phyloP scores from a whole-genome alignment of 2,888 invertebrate species.

The Apamea monoglypha region DNA sequence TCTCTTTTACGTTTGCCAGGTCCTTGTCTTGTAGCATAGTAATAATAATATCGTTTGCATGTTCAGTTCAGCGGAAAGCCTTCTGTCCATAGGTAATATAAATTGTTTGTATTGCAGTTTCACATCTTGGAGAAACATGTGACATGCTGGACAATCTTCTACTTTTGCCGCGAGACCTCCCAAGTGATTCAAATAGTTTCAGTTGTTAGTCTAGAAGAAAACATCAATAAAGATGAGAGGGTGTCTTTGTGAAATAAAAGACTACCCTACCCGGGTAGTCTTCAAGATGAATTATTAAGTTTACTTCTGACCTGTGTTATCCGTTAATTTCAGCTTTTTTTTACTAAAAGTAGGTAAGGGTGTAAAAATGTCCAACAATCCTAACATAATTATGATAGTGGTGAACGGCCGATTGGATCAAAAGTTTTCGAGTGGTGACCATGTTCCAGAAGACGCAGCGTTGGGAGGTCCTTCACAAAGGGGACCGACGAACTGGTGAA shows the following conservation, averaged over 20 bases:
- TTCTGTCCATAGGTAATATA: constrained; percentile 1
- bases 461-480: too few relatives aligned
- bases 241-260: neutral
- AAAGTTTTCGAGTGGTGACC: neutral
- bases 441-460: too few relatives aligned
- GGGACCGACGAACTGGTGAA: too few relatives aligned
- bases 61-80: constrained; percentile 2
- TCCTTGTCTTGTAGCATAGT: neutral
- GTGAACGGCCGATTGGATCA: neutral
- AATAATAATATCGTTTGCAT: constrained; percentile 11
- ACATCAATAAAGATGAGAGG: neutral
- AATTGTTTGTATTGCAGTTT: neutral
- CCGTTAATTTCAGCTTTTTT: neutral
- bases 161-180: constrained; percentile 4
- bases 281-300: constrained; percentile 10
- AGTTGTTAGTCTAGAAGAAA: neutral
- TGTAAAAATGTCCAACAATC: neutral
- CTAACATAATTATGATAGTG: neutral
- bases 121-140: neutral
- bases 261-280: neutral
- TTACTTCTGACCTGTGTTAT: neutral
- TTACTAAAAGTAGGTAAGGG: neutral
- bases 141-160: neutral
- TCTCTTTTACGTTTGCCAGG: neutral
- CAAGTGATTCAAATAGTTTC: constrained; percentile 9